Conservation (phyloP, 1,140 invertebrate genomes). For the Acromyrmex heyeri region DNA sequence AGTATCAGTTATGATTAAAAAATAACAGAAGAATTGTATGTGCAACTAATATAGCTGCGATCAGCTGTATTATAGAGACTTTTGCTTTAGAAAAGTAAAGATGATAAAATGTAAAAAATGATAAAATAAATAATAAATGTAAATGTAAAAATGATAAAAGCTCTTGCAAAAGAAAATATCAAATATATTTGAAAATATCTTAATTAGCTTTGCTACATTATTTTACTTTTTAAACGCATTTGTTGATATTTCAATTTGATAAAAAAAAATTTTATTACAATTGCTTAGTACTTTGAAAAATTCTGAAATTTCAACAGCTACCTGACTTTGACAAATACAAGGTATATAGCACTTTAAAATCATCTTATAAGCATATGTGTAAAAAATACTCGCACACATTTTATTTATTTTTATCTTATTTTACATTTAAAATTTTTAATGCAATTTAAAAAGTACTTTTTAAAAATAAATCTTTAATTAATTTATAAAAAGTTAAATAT, state of each 20-base stretch:
- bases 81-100: neutral
- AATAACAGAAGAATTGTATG: slow-evolving; percentile 2
- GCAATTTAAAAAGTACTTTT: neutral
- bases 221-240: neutral
- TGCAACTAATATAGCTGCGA: neutral
- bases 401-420: neutral
- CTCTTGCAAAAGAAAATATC: neutral
- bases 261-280: neutral
- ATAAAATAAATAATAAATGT: no score
- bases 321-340: neutral
- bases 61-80: neutral
- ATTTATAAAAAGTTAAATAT: neutral
- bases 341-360: neutral
- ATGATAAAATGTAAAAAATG: no score
- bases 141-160: neutral
- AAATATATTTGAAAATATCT: neutral
- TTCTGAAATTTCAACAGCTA: neutral
- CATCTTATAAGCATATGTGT: neutral
- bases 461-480: neutral
- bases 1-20: neutral
- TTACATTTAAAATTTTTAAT: neutral
- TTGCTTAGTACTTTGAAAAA: neutral
- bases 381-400: neutral
- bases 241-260: neutral
- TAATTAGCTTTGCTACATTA: neutral